These are phyloP conservation scores for Drosophila infuscata DNA, from an alignment of 2,888 invertebrate species.

Conservation along the genomic window DNA sequence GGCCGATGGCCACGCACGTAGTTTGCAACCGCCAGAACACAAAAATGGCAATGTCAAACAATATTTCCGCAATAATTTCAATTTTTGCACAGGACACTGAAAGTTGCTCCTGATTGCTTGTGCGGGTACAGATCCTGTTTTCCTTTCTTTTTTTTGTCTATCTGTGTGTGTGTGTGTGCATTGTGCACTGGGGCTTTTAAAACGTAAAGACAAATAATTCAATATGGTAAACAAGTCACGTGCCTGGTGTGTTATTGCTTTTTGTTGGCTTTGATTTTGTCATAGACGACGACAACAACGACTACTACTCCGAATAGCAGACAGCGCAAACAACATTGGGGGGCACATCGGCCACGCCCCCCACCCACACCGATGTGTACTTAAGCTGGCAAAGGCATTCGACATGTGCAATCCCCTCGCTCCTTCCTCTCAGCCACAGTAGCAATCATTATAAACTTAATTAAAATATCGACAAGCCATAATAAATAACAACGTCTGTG, in stretches of 20 bases:
- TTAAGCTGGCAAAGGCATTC: constrained; percentile 11
- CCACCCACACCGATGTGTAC: constrained; percentile 24
- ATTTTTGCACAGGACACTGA: constrained; percentile 49
- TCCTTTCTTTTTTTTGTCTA: background rate
- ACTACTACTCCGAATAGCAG: constrained; percentile 32
- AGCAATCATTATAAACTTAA: constrained; percentile 75
- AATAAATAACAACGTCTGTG: constrained; percentile 49
- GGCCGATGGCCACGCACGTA: constrained; percentile 37
- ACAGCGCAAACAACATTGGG: constrained; percentile 19
- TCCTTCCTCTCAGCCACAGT: background rate
- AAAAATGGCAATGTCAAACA: constrained; percentile 51
- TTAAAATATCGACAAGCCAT: constrained; percentile 70
- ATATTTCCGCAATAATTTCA: constrained; percentile 66
- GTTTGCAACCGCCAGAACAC: constrained; percentile 19
- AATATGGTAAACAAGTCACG: constrained; percentile 83
- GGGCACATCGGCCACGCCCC: constrained; percentile 4
- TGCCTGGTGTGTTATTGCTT: constrained; percentile 74
- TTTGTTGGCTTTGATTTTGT: constrained; percentile 65
- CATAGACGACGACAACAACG: constrained; percentile 33
- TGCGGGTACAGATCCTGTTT: constrained; percentile 2
- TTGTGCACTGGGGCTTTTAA: constrained; percentile 59
- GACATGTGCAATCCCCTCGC: background rate
- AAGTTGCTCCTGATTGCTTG: constrained; percentile 33
- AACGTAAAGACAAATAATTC: constrained; percentile 75
- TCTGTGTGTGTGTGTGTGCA: constrained; percentile 4